Conservation (phyloP, 2,113 vertebrate species). For the Gymnorhina tibicen region DNA sequence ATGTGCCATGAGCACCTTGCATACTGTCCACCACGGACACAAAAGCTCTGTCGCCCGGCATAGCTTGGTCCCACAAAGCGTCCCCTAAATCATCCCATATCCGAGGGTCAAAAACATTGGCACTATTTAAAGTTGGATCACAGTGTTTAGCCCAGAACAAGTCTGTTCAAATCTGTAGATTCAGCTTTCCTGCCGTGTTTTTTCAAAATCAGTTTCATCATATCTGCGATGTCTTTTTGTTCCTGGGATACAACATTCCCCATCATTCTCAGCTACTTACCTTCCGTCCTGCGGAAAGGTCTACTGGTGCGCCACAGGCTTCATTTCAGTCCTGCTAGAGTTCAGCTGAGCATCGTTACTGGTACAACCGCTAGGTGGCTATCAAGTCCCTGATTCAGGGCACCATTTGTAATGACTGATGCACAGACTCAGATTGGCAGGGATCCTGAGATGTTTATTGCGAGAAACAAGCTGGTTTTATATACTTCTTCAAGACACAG, state of each 20-base stretch:
- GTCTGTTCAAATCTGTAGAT: not conserved
- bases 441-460: not conserved
- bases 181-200: not conserved
- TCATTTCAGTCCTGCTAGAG: not conserved
- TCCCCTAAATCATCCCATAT: fast-evolving
- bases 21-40: not conserved
- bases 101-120: not conserved
- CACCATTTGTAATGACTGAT: not conserved
- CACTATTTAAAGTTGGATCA: not conserved
- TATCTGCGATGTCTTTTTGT: not conserved
- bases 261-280: not conserved
- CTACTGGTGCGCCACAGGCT: fast-evolving
- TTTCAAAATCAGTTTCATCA: not conserved
- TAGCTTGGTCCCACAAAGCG: not conserved
- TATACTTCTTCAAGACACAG: not conserved
- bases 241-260: not conserved
- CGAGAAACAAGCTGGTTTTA: not conserved
- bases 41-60: fast-evolving
- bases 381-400: no score
- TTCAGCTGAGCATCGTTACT: fast-evolving
- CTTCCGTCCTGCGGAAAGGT: not conserved
- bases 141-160: not conserved
- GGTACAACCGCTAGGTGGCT: no score
- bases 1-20: fast-evolving
- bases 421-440: not conserved